Base-by-base conservation (phyloP, 2,113 vertebrate genomes). In the Gopherus evgoodei region DNA sequence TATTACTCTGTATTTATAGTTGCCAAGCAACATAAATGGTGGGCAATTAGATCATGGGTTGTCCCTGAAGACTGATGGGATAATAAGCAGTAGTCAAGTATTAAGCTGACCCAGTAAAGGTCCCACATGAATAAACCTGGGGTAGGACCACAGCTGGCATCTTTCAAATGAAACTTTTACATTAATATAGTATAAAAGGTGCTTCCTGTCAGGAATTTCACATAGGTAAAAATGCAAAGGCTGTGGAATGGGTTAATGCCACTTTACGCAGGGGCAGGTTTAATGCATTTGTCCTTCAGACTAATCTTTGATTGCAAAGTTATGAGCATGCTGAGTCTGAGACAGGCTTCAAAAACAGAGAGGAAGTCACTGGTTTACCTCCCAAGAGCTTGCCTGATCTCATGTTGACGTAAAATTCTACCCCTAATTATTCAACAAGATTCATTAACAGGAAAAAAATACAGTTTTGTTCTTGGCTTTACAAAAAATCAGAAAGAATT, bases 11-110 rank as follows among this genome's bases (percentile, higher is more conserved):
- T 98, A 98, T 98, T 98, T 98, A 98, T 98, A 98, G 98, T 99
- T 99, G 98, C 98, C 98, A 98, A 96, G 98, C 98, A 98, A 98
- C 98, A 98, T 99, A 99, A 99, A 99, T 98, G 98, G 98, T 1
- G 97, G 98, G 98, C 98, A 98, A 99, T 99, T 99, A 99, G 98
- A 98, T 99, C 98, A 98, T 98, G 98, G 98, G 98, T 98, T 98
- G 98, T 98, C 98, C 98, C 98, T 47, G 97, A 98, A 98, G 98
- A 99, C 98, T 98, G 98, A 98, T 98, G 98, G 98, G 98, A 98
- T 99, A 99, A 98, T 98, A 98, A 98, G 98, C 98, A 98, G 98
- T 98, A 98, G 98, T 98, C 98, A 98, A 99, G 98, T 98, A 98
- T 98, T 98, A 99, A 98, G 98, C 98, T 99, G 98, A 98, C 98